A percentile compares a stretch with the other conserved stretches of the same genome.
phyloP scores from a whole-genome alignment of 92 coral and sea anemone species.

The Epizoanthus fatuus region DNA sequence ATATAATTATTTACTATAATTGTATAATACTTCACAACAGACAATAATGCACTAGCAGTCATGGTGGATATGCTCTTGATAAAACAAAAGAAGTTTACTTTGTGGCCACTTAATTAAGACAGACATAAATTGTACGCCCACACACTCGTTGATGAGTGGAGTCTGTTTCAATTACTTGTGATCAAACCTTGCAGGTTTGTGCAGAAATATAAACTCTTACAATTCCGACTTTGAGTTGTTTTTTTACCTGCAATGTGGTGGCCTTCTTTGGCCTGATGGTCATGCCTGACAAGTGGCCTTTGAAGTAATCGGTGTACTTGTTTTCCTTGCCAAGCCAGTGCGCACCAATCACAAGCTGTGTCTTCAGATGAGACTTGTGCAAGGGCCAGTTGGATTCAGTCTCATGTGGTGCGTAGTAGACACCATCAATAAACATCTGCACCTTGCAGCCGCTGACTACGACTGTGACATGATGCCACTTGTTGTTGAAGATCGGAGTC shows the following conservation, averaged over 20 bases:
- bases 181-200: background rate
- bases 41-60: too few species aligned
- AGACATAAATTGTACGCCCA: too few species aligned
- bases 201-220: background rate
- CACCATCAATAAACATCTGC: slow-evolving; percentile 76
- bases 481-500: slow-evolving; percentile 72
- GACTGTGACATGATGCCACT: slow-evolving; percentile 92
- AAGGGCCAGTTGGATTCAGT: slow-evolving; percentile 84
- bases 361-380: slow-evolving; percentile 82
- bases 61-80: too few species aligned
- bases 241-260: slow-evolving; percentile 74
- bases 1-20: too few species aligned
- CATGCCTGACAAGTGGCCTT: slow-evolving; percentile 90
- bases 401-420: slow-evolving; percentile 39
- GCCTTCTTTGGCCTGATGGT: slow-evolving; percentile 78
- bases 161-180: background rate
- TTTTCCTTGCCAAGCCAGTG: slow-evolving; percentile 86
- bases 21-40: too few species aligned
- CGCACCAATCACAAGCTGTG: slow-evolving; percentile 83
- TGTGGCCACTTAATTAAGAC: too few species aligned
- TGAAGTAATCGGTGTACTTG: slow-evolving; percentile 72
- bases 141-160: background rate
- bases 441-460: slow-evolving; percentile 80
- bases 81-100: too few species aligned
- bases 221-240: background rate